Evolutionary conservation across 2,888 invertebrate species (phyloP), one percentile per base, ranked within the genome.

Genomic region (Bellardia bayeri): DNA sequence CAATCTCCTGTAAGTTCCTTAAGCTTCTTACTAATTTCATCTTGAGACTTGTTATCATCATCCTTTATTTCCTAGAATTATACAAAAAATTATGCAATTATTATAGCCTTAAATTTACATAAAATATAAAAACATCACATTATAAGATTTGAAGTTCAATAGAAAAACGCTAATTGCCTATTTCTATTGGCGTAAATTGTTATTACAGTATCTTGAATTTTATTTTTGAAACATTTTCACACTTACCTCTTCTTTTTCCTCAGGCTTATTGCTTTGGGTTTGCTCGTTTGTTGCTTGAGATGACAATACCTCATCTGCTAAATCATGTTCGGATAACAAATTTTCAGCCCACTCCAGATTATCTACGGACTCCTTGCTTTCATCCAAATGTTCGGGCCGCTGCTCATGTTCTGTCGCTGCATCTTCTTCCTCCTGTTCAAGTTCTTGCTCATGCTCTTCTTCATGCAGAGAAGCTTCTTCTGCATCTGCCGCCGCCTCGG

Each of bases 1-100:
- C 94, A 94, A 90, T 94, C 94, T 11, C 93, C 93, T 11, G 93
- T 93, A 8, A 93, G 88, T 87, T 93, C 91, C 63, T 93, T 93
- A 45, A 93, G 89, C 87, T 93, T 93, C 78, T 92, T 90, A 61
- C 91, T 93, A 61, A 93, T 92, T 79, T 92, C 92, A 82, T 93
- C 93, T 23, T 90, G 90, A 23, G 81, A 66, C 76, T 85, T 71
- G 51, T 88, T 75, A 68, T 76, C 68, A 69, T 88, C 79, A 78
- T 89, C 74, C 40, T 82, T 87, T 5, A 66, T 14, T 79, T 86
- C 66, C 88, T 89, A 56, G 13, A 85, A 82, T 8, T 13, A 45
- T 81, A 79, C 68, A 14, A 2, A 76, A 66, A 37, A 23, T 83
- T 64, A 81, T 30, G 56, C 30, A 49, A 30, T 51, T 30, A 42